Evolutionary conservation across 1,140 invertebrate genomes (phyloP).

Genomic region (Drosophila simulans): DNA sequence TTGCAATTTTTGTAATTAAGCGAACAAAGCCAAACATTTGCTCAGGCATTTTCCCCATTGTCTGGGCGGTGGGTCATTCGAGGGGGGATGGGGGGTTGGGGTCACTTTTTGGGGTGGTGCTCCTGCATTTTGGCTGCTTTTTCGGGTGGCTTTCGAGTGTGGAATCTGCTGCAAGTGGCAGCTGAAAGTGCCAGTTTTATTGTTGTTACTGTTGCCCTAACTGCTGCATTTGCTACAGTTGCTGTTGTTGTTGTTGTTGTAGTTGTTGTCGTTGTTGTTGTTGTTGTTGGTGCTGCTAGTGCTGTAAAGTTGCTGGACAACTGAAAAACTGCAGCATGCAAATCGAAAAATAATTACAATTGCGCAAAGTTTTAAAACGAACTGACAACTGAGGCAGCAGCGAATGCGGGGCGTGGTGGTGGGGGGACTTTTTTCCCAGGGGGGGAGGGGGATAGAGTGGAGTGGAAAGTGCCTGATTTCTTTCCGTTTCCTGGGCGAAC

Average conservation of each 20-base stretch:
- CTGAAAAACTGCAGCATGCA: constrained; percentile 67
- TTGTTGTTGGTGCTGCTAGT: constrained; percentile 12
- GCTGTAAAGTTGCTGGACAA: constrained; percentile 55
- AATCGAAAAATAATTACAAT: constrained; percentile 71
- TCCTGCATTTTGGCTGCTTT: not conserved
- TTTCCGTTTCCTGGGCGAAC: constrained; percentile 44
- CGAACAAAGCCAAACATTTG: constrained; percentile 66
- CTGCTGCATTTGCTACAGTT: constrained; percentile 6
- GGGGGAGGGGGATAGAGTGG: not conserved
- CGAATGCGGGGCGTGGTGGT: not conserved
- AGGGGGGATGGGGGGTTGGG: no score
- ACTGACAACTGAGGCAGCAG: constrained; percentile 36
- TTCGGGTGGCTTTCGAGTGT: not conserved
- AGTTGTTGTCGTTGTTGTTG: constrained; percentile 12
- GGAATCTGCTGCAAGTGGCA: constrained; percentile 46
- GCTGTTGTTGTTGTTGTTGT: constrained; percentile 5
- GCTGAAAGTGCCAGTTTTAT: constrained; percentile 62
- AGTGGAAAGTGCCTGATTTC: constrained; percentile 53
- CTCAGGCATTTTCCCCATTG: constrained; percentile 57
- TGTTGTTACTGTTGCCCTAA: constrained; percentile 41
- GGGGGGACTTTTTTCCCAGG: not conserved
- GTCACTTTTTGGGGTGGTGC: not conserved
- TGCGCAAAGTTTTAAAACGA: constrained; percentile 66
- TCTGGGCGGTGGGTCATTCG: constrained; percentile 25
- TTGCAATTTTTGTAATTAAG: constrained; percentile 68